Evolutionary conservation across 2,113 vertebrate genomes (phyloP), one percentile per base, ranked within the genome.

Genomic region (Strix uralensis): DNA sequence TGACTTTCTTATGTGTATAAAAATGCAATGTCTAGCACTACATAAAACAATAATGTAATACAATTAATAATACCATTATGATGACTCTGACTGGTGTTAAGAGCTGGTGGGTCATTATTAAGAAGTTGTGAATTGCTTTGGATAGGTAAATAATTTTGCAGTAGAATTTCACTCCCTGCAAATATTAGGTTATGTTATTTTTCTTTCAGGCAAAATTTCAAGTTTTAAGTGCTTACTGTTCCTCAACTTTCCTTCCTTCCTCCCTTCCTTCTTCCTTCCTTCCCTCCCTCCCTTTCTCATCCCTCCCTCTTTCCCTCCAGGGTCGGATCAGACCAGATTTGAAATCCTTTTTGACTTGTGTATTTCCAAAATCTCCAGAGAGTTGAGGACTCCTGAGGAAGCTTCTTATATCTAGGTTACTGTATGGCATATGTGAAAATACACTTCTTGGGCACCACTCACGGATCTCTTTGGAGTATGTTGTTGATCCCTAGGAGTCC

Each of bases 201-300:
- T 94, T 91, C 26, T 82, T 94, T 91, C 26, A 81, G 79, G 42
- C 36, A 92, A 90, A 88, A 81, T 63, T 29, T 59, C 40, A 75
- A 65, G 26, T 84, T 93, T 92, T 66, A 72, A 67, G 21, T 52
- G 19, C 29, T 81, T 92, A 55, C 23, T 78, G 30, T 42, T 10
- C 5, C 12, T 69, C 40, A 44, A 0, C 12, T 57, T 87, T 69
- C 27, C 19, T 84, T 85, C 34, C 30, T 57, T 58, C 32, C 46
- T 54, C 6, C 15, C 11, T 88, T 90, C 19, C 19, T 84, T 62
- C 57, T 49, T 7, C 18, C 11, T 86, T 90, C 19, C 19, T 79
- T 62, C 15, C 26, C 85, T 70, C 49, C 66, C 65, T 90, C 57
- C 61, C 34, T 97, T 90, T 88, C 93, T 96, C 63, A 94, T 94